phyloP scores from a whole-genome alignment of 1,140 invertebrate species.

The Drosophila kurseongensis region DNA sequence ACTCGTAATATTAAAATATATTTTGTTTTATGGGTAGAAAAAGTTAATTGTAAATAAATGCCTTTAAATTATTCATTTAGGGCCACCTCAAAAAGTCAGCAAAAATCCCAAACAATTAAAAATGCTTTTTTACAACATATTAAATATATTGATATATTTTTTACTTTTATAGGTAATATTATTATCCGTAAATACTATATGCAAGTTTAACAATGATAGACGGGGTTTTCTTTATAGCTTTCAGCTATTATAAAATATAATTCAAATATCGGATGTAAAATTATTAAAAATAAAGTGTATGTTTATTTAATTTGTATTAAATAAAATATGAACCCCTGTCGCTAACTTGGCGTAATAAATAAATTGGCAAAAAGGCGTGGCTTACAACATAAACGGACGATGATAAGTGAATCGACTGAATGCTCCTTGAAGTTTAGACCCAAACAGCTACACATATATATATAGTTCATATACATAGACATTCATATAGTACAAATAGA shows the following conservation, averaged over 20 bases:
- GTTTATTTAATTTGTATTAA: constrained; percentile 40
- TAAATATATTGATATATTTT: constrained; percentile 40
- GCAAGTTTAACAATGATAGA: constrained; percentile 70
- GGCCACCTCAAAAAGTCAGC: background rate
- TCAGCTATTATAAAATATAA: constrained; percentile 42
- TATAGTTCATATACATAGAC: constrained; percentile 42
- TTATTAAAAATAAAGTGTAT: constrained; percentile 30
- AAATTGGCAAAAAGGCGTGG: constrained; percentile 55
- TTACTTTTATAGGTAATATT: constrained; percentile 15
- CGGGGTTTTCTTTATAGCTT: constrained; percentile 35
- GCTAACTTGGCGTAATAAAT: constrained; percentile 57
- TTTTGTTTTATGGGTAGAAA: background rate
- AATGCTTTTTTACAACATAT: constrained; percentile 19
- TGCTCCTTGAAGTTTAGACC: constrained; percentile 49
- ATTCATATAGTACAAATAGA: constrained; percentile 44
- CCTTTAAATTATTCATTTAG: background rate
- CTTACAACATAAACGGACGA: constrained; percentile 61
- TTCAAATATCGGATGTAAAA: constrained; percentile 23
- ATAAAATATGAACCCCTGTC: constrained; percentile 43
- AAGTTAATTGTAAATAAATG: no score
- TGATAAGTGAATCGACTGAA: constrained; percentile 61
- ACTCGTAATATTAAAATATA: background rate
- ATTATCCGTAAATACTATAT: constrained; percentile 40
- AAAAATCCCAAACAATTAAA: background rate
- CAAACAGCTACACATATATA: constrained; percentile 26